Percentiles rank a stretch among this genome's conserved stretches.
phyloP scores from a whole-genome alignment of 2,888 invertebrate genomes.

The Agrochola circellaris region DNA sequence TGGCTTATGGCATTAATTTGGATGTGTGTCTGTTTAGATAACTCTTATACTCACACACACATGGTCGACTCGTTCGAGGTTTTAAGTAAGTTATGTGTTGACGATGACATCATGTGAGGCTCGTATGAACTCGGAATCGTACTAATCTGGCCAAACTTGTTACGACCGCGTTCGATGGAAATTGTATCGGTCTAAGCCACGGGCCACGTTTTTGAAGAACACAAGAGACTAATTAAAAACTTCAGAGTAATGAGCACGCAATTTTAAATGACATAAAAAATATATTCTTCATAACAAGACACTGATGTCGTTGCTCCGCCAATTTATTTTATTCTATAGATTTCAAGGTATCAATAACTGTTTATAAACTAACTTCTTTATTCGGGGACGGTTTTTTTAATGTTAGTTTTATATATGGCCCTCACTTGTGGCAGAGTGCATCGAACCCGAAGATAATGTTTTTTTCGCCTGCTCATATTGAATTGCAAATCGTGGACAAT shows the following conservation, averaged over 20 bases:
- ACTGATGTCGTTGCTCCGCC: neutral
- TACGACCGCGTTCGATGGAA: slow-evolving; percentile 65
- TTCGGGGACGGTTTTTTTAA: slow-evolving; percentile 46
- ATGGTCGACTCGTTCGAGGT: slow-evolving; percentile 53
- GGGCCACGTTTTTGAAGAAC: slow-evolving; percentile 21
- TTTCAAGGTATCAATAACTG: slow-evolving; percentile 33
- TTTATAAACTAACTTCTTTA: slow-evolving; percentile 39
- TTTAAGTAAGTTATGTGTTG: slow-evolving; percentile 69
- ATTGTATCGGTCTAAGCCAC: slow-evolving; percentile 32
- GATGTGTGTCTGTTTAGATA: slow-evolving; percentile 68
- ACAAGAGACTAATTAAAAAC: slow-evolving; percentile 18
- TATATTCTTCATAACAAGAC: slow-evolving; percentile 7
- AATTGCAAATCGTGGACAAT: slow-evolving; percentile 74
- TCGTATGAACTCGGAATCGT: slow-evolving; percentile 62
- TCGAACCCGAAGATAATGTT: slow-evolving; percentile 69
- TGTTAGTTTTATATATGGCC: slow-evolving; percentile 54
- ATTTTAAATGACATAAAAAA: neutral
- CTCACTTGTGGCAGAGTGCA: slow-evolving; percentile 67
- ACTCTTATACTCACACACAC: slow-evolving; percentile 64
- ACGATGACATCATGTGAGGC: slow-evolving; percentile 78
- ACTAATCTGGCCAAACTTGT: slow-evolving; percentile 78
- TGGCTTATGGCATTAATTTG: slow-evolving; percentile 67
- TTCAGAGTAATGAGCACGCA: neutral
- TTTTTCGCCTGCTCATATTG: slow-evolving; percentile 68
- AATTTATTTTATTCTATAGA: slow-evolving; percentile 31